phyloP scores from a whole-genome alignment of 2,888 invertebrate species.

The Eledona agricola region DNA sequence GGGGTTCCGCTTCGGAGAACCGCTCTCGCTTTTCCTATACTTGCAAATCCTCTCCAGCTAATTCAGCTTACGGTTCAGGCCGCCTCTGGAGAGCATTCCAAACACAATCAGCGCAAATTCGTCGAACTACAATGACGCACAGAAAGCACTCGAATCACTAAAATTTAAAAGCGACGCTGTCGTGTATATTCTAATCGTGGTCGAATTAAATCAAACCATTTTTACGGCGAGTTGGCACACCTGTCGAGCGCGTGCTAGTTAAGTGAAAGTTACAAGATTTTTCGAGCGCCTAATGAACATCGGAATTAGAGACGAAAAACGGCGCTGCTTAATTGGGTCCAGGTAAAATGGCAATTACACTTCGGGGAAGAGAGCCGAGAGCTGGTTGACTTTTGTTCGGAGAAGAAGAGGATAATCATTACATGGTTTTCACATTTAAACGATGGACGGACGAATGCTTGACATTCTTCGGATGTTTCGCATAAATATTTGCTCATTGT shows the following conservation, averaged over 20 bases:
- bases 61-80: constrained; percentile 8
- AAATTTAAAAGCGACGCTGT: no score
- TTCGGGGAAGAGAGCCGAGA: constrained; percentile 18
- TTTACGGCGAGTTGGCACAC: constrained; percentile 32
- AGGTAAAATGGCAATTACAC: constrained; percentile 25
- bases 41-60: constrained; percentile 1
- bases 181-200: constrained; percentile 28
- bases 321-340: not conserved
- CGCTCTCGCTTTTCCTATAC: no score
- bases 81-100: constrained; percentile 12
- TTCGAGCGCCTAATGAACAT: constrained; percentile 26
- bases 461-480: constrained; percentile 40
- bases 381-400: constrained; percentile 41
- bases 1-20: no score
- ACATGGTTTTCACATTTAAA: constrained; percentile 47
- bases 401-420: constrained; percentile 43
- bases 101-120: constrained; percentile 10
- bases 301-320: constrained; percentile 13
- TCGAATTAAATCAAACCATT: constrained; percentile 33
- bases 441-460: constrained; percentile 43
- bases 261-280: constrained; percentile 37
- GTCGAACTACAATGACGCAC: constrained; percentile 14
- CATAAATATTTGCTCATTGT: constrained; percentile 37
- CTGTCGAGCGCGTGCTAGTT: constrained; percentile 31
- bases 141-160: not conserved